phyloP scores from a whole-genome alignment of 2,797 vertebrate genomes.

The Enteromius viviparus region DNA sequence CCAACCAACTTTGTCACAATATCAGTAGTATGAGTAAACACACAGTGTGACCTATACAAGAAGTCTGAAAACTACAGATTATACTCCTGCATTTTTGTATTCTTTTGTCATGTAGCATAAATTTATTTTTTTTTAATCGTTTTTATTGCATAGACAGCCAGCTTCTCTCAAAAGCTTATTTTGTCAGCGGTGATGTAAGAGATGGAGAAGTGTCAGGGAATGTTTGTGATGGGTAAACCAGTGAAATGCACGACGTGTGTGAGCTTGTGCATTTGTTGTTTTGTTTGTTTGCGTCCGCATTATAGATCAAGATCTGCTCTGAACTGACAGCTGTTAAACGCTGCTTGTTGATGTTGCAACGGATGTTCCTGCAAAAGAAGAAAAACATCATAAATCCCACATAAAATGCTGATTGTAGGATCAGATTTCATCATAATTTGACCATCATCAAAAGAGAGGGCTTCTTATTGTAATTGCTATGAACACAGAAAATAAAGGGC shows the following conservation, averaged over 20 bases:
- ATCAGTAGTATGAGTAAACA: neutral
- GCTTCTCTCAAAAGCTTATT: neutral
- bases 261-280: neutral
- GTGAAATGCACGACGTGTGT: neutral
- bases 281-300: neutral
- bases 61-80: neutral
- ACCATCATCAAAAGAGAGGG: too few relatives aligned
- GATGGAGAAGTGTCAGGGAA: neutral
- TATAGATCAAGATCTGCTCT: neutral
- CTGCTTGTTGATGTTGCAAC: neutral
- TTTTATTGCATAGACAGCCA: neutral
- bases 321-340: neutral
- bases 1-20: neutral
- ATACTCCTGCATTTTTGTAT: neutral
- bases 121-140: neutral
- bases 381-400: neutral
- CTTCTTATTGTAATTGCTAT: too few relatives aligned
- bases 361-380: constrained; percentile 1
- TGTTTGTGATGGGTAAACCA: accelerated
- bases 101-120: neutral
- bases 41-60: neutral
- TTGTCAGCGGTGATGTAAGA: neutral
- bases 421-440: neutral
- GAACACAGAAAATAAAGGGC: neutral
- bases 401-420: neutral